phyloP scores from a whole-genome alignment of 1,140 invertebrate genomes.

The Alviniconcha marisindica region DNA sequence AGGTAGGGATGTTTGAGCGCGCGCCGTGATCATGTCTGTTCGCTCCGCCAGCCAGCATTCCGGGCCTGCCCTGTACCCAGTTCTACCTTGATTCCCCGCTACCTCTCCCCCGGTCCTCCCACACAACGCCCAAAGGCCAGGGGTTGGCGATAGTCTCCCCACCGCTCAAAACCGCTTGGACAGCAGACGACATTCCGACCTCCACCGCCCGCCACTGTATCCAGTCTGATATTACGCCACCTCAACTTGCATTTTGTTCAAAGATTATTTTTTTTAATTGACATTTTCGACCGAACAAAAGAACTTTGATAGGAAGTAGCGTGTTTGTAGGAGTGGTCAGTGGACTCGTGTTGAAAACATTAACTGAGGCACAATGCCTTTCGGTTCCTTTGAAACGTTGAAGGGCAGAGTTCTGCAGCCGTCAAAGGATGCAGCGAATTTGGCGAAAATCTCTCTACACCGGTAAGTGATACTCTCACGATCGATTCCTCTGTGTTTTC shows the following conservation, averaged over 20 bases:
- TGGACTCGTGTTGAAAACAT: neutral
- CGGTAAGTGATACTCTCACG: conserved; percentile 39
- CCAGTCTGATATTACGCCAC: neutral
- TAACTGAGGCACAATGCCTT: conserved; percentile 44
- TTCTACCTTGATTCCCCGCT: neutral
- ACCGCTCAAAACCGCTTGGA: neutral
- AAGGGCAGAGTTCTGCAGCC: conserved; percentile 52
- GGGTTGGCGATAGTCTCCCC: neutral
- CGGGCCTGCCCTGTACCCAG: conserved; percentile 13
- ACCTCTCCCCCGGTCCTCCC: neutral
- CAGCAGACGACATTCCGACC: conserved; percentile 6
- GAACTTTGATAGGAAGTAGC: neutral
- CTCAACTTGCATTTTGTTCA: neutral
- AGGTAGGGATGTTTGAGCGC: neutral
- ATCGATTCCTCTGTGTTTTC: too few relatives aligned
- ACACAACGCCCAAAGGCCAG: neutral
- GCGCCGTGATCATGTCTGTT: neutral
- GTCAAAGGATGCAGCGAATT: conserved; percentile 49
- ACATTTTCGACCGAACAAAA: neutral
- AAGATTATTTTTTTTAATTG: neutral
- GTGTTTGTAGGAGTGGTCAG: neutral
- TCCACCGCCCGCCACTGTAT: neutral
- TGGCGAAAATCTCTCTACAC: conserved; percentile 51
- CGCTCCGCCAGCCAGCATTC: neutral
- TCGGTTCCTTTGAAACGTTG: conserved; percentile 49